These are phyloP conservation scores for Bufo bufo DNA, from an alignment of 2,113 vertebrate genomes.

Conservation along the genomic window DNA sequence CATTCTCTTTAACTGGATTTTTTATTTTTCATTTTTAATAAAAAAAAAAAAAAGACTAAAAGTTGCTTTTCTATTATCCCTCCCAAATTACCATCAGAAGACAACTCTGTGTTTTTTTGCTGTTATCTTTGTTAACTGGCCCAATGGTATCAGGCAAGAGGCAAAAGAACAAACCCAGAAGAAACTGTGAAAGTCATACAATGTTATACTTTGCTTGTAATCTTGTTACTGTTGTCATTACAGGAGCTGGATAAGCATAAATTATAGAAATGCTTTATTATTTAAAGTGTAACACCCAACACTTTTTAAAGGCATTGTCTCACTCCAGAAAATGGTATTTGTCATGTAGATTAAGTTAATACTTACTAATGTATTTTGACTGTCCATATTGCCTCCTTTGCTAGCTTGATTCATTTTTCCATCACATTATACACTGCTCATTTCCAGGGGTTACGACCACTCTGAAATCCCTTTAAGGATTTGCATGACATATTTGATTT, in stretches of 20 bases:
- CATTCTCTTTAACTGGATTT: too few species aligned
- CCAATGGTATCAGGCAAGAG: background rate
- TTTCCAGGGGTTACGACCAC: too few species aligned
- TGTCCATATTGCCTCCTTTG: too few species aligned
- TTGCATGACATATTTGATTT: too few species aligned
- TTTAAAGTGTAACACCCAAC: background rate
- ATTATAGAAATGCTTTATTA: background rate
- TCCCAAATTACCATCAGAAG: too few species aligned
- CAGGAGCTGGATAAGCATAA: background rate
- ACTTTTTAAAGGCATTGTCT: too few species aligned
- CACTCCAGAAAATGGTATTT: too few species aligned
- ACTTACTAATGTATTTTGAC: too few species aligned
- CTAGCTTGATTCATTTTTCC: too few species aligned
- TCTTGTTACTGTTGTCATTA: background rate
- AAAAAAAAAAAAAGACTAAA: background rate
- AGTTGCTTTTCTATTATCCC: background rate
- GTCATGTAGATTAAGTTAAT: too few species aligned
- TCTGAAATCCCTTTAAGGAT: too few species aligned
- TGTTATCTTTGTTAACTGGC: background rate
- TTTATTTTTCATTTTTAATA: background rate
- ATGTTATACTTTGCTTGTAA: background rate
- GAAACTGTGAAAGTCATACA: background rate
- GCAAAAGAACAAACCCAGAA: background rate
- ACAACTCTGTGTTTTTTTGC: background rate
- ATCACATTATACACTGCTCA: too few species aligned